phyloP scores from a whole-genome alignment of 2,888 invertebrate genomes.

The Steinernema hermaphroditum region DNA sequence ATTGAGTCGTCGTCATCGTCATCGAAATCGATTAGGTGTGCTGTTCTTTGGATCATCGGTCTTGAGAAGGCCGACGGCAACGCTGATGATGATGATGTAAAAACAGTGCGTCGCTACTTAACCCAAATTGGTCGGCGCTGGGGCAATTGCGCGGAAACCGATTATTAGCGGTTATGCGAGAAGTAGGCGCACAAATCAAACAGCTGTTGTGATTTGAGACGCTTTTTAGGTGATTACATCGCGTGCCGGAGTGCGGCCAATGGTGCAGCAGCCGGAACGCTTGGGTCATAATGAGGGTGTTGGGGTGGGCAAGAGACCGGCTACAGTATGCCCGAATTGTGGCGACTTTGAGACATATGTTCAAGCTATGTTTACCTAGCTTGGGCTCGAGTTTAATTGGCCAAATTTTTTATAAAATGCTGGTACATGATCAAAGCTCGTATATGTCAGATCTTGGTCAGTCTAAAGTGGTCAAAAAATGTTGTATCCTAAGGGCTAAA shows the following conservation, averaged over 20 bases:
- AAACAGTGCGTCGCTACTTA: conserved; percentile 10
- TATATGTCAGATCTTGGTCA: too few species aligned
- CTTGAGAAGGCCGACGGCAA: not conserved
- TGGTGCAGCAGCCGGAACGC: not conserved
- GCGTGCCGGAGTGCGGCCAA: not conserved
- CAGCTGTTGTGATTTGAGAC: conserved; percentile 31
- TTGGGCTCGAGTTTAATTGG: too few species aligned
- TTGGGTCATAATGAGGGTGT: conserved; percentile 7
- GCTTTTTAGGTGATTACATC: conserved; percentile 9
- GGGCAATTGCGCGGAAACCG: conserved; percentile 30
- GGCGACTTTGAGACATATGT: not conserved
- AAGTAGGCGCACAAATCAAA: conserved; percentile 13
- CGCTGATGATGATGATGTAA: not conserved
- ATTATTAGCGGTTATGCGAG: conserved; percentile 28
- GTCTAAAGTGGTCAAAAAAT: too few species aligned
- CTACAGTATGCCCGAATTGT: not conserved
- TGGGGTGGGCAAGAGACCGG: not conserved
- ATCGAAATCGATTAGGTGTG: conserved; percentile 3
- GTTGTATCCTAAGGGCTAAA: too few species aligned
- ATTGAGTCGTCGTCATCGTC: not conserved
- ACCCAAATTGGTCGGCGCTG: conserved; percentile 23
- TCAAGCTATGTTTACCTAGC: not conserved
- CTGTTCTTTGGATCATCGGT: not conserved
- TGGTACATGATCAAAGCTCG: too few species aligned
- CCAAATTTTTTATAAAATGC: too few species aligned